These are phyloP conservation scores for Sympetrum striolatum DNA, from an alignment of 2,888 invertebrate species.

Conservation along the genomic window DNA sequence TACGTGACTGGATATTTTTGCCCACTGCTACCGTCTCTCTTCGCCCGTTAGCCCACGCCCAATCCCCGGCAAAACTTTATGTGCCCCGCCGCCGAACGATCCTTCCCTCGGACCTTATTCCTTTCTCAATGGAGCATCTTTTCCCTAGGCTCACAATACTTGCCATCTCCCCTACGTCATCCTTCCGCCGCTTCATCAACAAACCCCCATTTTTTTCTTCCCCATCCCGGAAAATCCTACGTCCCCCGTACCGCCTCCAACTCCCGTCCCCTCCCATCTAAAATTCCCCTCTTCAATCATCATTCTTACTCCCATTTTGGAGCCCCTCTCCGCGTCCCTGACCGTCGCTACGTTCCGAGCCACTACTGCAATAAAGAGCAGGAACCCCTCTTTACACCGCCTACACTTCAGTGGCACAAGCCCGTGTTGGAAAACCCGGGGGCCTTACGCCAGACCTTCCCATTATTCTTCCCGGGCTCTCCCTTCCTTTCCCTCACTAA, in stretches of 20 bases:
- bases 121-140: not conserved
- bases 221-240: not conserved
- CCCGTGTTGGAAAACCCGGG: not conserved
- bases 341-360: slow-evolving; percentile 35
- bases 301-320: not conserved
- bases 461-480: not conserved
- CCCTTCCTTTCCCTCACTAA: not conserved
- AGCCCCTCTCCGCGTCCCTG: not conserved
- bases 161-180: not conserved
- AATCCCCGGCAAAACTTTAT: too few species aligned
- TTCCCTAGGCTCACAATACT: not conserved
- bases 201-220: not conserved
- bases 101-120: not conserved
- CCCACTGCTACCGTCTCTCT: too few species aligned
- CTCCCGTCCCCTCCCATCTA: not conserved
- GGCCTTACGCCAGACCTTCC: not conserved
- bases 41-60: too few species aligned
- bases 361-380: slow-evolving; percentile 20
- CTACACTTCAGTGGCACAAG: not conserved
- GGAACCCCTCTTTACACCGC: not conserved
- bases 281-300: not conserved
- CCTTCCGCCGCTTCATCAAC: not conserved
- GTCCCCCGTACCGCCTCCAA: not conserved
- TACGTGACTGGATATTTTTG: too few species aligned
- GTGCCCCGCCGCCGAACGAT: not conserved